Conservation (phyloP, 2,888 invertebrate species). For the Micoletzkya japonica region DNA sequence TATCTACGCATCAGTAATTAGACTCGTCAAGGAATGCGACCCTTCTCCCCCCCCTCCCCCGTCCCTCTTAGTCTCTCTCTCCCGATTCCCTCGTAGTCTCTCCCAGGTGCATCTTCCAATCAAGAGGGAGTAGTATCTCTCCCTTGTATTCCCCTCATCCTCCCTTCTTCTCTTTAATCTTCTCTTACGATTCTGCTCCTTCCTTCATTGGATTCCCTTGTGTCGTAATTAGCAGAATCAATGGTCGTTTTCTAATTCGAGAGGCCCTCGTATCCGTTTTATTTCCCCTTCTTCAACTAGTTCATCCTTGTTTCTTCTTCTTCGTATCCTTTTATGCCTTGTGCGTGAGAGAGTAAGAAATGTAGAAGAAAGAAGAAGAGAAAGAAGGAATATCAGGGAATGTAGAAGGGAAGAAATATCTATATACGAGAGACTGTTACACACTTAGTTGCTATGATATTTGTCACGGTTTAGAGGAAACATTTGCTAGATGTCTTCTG, state of each 20-base stretch:
- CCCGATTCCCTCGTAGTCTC: not conserved
- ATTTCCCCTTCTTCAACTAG: not conserved
- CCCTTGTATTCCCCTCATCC: not conserved
- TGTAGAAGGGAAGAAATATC: too few species aligned
- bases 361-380: not conserved
- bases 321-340: not conserved
- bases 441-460: too few species aligned
- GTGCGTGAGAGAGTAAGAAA: not conserved
- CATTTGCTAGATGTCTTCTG: too few species aligned
- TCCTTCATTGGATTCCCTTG: too few species aligned
- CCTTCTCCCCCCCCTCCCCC: not conserved
- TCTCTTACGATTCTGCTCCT: not conserved
- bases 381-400: not conserved
- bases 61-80: not conserved
- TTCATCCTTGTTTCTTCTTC: too few species aligned
- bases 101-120: not conserved
- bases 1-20: conserved; percentile 19
- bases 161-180: conserved; percentile 21
- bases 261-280: not conserved
- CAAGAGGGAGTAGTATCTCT: not conserved
- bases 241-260: not conserved
- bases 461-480: too few species aligned
- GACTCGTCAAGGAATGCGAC: conserved; percentile 18
- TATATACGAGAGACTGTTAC: too few species aligned
- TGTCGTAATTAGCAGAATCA: not conserved